A percentile compares a stretch with the other conserved stretches of the same genome.
Conservation (phyloP, 2,888 invertebrate genomes). For the Danaus chrysippus region DNA sequence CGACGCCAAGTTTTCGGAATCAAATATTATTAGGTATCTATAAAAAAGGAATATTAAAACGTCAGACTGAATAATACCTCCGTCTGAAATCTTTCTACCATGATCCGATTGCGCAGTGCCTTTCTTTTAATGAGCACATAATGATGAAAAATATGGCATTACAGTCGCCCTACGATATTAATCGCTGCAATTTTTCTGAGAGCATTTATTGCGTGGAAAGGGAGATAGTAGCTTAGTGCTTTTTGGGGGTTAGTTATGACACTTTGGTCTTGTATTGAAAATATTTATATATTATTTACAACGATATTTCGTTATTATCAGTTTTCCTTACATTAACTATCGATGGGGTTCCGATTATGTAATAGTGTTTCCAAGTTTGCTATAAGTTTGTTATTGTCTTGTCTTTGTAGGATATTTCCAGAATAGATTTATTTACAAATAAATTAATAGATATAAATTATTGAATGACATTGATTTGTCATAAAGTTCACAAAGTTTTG, state of each 20-base stretch:
- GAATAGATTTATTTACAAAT: too few species aligned
- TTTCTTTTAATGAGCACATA: conserved; percentile 72
- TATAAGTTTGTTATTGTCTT: too few species aligned
- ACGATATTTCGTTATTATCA: too few species aligned
- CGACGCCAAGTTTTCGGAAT: not conserved
- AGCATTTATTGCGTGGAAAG: conserved; percentile 47
- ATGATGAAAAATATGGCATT: conserved; percentile 61
- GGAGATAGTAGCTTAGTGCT: conserved; percentile 38
- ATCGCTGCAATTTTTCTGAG: conserved; percentile 50
- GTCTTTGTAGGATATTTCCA: too few species aligned
- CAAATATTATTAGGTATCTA: conserved; percentile 14
- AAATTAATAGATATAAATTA: too few species aligned
- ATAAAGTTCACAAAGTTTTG: too few species aligned
- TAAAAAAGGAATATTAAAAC: conserved; percentile 24
- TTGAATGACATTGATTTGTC: too few species aligned
- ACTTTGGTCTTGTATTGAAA: too few species aligned
- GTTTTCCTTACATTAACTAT: too few species aligned
- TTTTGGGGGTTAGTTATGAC: conserved; percentile 7
- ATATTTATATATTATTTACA: too few species aligned
- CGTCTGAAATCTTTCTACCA: conserved; percentile 23
- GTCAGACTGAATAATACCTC: conserved; percentile 35
- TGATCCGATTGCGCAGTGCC: conserved; percentile 46
- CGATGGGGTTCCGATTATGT: too few species aligned
- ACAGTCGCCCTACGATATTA: conserved; percentile 47
- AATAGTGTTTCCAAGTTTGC: too few species aligned